Conservation (phyloP, 2,113 vertebrate genomes). For the Haemorhous mexicanus region DNA sequence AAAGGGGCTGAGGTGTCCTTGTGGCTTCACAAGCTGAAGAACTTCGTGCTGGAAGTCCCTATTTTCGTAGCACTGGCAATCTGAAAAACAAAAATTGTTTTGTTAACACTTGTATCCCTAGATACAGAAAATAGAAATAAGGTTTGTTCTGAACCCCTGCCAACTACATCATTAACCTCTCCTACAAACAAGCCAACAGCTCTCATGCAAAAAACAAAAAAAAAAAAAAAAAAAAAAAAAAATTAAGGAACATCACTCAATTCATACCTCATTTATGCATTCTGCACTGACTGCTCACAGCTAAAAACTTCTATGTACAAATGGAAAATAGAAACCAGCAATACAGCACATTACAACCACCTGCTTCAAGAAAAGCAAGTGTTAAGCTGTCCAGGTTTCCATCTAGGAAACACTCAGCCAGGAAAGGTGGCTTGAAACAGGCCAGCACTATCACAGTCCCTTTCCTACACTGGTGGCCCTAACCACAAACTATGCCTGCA, state of each 20-base stretch:
- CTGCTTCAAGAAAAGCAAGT: background rate
- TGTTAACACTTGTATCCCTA: background rate
- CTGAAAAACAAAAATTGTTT: constrained; percentile 58
- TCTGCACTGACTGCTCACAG: background rate
- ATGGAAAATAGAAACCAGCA: background rate
- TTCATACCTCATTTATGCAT: rapidly evolving
- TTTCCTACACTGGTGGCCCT: background rate
- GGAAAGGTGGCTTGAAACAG: background rate
- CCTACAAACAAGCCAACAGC: background rate
- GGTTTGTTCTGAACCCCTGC: background rate
- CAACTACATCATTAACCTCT: background rate
- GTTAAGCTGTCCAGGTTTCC: background rate
- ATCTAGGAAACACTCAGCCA: background rate
- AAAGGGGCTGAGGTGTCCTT: background rate
- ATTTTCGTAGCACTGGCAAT: background rate
- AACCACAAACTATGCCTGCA: rapidly evolving
- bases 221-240: background rate
- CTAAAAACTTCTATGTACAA: background rate
- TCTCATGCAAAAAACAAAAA: background rate
- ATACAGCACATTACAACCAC: background rate
- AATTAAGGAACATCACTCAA: background rate
- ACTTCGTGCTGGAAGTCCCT: background rate
- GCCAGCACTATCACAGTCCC: background rate
- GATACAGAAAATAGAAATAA: background rate
- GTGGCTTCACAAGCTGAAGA: background rate